Base-by-base conservation (phyloP, 2,797 vertebrate genomes). In the Lateolabrax maculatus region DNA sequence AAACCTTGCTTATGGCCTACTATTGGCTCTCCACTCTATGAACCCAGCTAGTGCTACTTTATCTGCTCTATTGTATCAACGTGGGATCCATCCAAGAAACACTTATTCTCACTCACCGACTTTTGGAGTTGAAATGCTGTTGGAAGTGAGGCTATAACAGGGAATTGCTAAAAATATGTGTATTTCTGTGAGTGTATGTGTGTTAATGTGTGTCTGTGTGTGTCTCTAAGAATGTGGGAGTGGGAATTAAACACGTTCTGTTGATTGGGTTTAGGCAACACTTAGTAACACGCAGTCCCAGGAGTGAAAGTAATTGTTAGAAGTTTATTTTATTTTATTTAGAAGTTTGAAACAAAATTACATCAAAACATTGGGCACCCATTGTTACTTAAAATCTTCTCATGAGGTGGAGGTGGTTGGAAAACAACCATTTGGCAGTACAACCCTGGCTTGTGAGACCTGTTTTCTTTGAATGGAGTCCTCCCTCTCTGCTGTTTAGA, bases 11-110 rank as follows among this genome's bases (percentile, higher is more conserved):
- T 73, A 56, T 58, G 68, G 70, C 52, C 64, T 71, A 79, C 75
- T 80, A 19, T 71, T 87, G 79, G 76, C 84, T 88, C 76, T 43
- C 63, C 39, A 37, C 80, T 83, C 75, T 69, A 65, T 88, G 63
- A 88, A 61, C 66, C 58, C 70, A 68, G 56, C 71, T 87, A 58
- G 69, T 69, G 76, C 68, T 75, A 60, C 67, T 80, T 83, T 75
- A 84, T 91, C 87, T 80, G 76, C 78, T 90, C 79, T 63, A 70
- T 83, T 89, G 86, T 84, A 67, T 87, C 85, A 90, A 79, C 74
- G 71, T 91, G 88, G 84, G 90, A 80, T 91, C 74, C 80, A 80
- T 92, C 92, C 89, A 92, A 90, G 77, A 93, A 87, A 83, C 84
- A 89, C 90, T 84, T 91, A 85, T 92, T 91, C 90, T 84, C 86